Conservation (phyloP, 30 jellyfish, hydroid and myxozoan genomes). For the Chironex yamaguchii region DNA sequence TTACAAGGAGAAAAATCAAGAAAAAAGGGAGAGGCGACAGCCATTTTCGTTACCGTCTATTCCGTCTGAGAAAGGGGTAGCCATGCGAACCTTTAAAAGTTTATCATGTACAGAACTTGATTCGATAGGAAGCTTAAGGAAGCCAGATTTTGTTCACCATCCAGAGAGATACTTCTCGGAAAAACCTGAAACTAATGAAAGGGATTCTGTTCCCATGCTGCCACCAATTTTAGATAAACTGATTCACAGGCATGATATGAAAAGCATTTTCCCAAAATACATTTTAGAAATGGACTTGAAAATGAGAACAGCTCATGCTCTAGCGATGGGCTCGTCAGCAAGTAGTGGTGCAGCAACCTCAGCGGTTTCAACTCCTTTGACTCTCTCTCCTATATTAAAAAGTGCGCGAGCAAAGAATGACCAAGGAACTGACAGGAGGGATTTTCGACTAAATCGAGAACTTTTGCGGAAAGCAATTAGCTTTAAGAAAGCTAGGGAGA, state of each 20-base stretch:
- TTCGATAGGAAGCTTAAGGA: conserved; percentile 34
- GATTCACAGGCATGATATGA: conserved; percentile 80
- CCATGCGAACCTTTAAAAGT: conserved; percentile 67
- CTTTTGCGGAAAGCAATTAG: not conserved
- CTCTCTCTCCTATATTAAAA: not conserved
- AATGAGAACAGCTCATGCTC: conserved; percentile 60
- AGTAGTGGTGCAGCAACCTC: not conserved
- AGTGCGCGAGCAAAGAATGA: not conserved
- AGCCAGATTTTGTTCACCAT: conserved; percentile 88
- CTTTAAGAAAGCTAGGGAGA: too few species aligned
- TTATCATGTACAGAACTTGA: conserved; percentile 63
- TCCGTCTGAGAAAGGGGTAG: conserved; percentile 54
- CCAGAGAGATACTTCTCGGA: conserved; percentile 84
- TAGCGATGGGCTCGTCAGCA: not conserved
- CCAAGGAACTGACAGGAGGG: not conserved
- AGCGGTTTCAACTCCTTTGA: not conserved
- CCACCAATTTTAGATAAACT: conserved; percentile 74
- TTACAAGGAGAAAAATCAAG: conserved; percentile 69
- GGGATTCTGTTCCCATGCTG: conserved; percentile 58
- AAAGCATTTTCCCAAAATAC: conserved; percentile 82
- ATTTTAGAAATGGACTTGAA: conserved; percentile 81
- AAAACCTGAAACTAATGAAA: conserved; percentile 10
- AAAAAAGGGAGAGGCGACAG: conserved; percentile 80
- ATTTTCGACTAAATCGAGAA: not conserved
- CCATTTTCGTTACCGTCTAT: conserved; percentile 74